Evolutionary conservation across 2,113 vertebrate genomes (phyloP).

Genomic region (Morone chrysops): DNA sequence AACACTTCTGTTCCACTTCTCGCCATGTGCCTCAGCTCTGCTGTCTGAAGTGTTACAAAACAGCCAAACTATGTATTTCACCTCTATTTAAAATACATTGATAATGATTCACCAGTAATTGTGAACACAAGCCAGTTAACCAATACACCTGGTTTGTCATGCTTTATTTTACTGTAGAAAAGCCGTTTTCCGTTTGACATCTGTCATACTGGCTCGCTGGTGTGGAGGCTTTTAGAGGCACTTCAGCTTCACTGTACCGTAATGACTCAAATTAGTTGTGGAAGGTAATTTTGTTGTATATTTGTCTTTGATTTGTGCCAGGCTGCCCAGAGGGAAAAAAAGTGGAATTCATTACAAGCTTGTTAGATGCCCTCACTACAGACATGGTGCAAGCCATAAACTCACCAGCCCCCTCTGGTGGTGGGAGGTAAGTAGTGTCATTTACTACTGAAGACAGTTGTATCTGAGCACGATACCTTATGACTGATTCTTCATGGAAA

Average conservation of each 20-base stretch:
- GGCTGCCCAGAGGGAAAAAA: conserved; percentile 98
- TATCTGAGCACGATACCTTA: background rate
- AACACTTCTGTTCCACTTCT: conserved; percentile 59
- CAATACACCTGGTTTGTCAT: conserved; percentile 20
- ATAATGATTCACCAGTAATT: conserved; percentile 14
- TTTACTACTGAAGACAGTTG: background rate
- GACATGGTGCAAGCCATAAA: conserved; percentile 99
- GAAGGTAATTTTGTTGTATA: conserved; percentile 64
- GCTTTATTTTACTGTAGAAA: conserved; percentile 14
- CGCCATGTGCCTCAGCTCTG: conserved; percentile 57
- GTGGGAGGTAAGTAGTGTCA: conserved; percentile 92
- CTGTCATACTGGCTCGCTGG: conserved; percentile 39
- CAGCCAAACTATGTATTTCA: conserved; percentile 29
- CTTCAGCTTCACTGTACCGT: conserved; percentile 42
- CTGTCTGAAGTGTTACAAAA: conserved; percentile 39
- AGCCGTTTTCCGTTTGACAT: conserved; percentile 25
- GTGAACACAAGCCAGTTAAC: background rate
- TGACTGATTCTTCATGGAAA: background rate
- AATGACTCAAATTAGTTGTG: conserved; percentile 62
- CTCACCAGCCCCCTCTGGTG: conserved; percentile 94
- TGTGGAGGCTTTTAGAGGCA: conserved; percentile 27
- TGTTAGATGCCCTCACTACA: conserved; percentile 97
- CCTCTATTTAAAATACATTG: background rate
- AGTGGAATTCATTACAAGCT: conserved; percentile 96
- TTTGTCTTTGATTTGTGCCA: conserved; percentile 78